phyloP scores from a whole-genome alignment of 2,113 vertebrate genomes.

The Oryzias woworae region DNA sequence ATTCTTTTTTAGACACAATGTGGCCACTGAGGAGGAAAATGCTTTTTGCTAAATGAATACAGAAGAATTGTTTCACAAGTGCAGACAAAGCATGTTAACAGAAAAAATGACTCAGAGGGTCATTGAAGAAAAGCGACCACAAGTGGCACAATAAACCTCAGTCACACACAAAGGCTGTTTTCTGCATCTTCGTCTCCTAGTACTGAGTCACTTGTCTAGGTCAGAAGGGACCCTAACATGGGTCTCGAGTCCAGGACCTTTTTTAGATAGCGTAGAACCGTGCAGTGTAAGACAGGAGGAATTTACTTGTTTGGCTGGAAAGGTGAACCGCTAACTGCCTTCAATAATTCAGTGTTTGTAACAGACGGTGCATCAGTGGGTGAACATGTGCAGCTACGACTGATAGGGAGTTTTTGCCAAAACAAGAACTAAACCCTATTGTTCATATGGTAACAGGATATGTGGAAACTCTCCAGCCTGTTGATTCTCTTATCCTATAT shows the following conservation, averaged over 20 bases:
- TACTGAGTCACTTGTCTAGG: not conserved
- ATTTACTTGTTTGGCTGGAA: conserved; percentile 75
- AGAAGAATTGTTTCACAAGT: no score
- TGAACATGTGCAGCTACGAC: conserved; percentile 49
- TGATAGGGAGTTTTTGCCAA: conserved; percentile 65
- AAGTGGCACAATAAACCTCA: not conserved
- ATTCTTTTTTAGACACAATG: not conserved
- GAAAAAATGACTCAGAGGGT: no score
- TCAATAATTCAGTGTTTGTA: conserved; percentile 83
- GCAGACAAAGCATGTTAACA: no score
- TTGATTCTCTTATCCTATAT: conserved; percentile 40
- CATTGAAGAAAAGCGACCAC: no score
- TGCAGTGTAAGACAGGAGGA: conserved; percentile 47
- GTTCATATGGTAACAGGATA: conserved; percentile 68
- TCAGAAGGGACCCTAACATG: conserved; percentile 16
- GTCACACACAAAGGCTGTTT: conserved; percentile 1
- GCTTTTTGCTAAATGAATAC: not conserved
- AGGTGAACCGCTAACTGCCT: conserved; percentile 66
- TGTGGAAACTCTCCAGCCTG: conserved; percentile 53
- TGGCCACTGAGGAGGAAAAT: conserved; percentile 9
- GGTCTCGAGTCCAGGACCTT: not conserved
- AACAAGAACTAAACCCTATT: conserved; percentile 65
- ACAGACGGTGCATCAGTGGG: conserved; percentile 77
- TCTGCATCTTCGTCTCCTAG: not conserved
- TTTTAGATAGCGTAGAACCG: conserved; percentile 31